A percentile compares a stretch with the other conserved stretches of the same genome.
Evolutionary conservation across 2,797 vertebrate species (phyloP).

Genomic region (Protosalanx chinensis): DNA sequence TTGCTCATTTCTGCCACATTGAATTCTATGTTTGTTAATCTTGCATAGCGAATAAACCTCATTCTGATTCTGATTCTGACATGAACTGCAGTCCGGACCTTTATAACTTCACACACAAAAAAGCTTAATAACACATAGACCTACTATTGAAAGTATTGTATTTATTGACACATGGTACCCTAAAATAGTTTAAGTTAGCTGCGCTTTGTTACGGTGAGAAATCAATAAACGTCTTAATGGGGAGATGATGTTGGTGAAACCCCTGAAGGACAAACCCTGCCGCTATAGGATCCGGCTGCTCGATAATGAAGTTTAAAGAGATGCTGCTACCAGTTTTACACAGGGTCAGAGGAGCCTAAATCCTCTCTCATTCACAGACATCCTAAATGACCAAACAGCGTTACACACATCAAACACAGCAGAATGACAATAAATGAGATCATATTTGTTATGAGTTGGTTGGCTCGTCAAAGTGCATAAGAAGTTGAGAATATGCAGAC

Average conservation of each 20-base stretch:
- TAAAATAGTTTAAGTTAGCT: not conserved
- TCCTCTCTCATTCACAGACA: not conserved
- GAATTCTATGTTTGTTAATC: too few relatives aligned
- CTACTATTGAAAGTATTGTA: not conserved
- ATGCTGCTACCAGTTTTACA: slow-evolving; percentile 20
- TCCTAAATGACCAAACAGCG: not conserved
- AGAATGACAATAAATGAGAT: not conserved
- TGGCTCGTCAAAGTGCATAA: not conserved
- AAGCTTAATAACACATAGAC: not conserved
- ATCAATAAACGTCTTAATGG: slow-evolving; percentile 30
- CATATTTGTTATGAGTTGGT: not conserved
- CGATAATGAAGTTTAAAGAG: slow-evolving; percentile 51
- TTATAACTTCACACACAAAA: not conserved
- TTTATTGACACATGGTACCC: slow-evolving; percentile 5
- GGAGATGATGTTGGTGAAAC: slow-evolving; percentile 11
- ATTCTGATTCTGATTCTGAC: not conserved
- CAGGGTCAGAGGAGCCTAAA: not conserved
- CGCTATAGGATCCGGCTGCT: slow-evolving; percentile 27
- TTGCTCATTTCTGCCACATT: too few relatives aligned
- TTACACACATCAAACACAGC: slow-evolving; percentile 8
- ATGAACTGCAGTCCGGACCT: not conserved
- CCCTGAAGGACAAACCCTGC: slow-evolving; percentile 37
- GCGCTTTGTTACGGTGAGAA: not conserved
- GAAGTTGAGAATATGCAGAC: not conserved
- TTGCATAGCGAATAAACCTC: too few relatives aligned